phyloP scores from a whole-genome alignment of 2,888 invertebrate genomes.

The Pardosa pseudoannulata region DNA sequence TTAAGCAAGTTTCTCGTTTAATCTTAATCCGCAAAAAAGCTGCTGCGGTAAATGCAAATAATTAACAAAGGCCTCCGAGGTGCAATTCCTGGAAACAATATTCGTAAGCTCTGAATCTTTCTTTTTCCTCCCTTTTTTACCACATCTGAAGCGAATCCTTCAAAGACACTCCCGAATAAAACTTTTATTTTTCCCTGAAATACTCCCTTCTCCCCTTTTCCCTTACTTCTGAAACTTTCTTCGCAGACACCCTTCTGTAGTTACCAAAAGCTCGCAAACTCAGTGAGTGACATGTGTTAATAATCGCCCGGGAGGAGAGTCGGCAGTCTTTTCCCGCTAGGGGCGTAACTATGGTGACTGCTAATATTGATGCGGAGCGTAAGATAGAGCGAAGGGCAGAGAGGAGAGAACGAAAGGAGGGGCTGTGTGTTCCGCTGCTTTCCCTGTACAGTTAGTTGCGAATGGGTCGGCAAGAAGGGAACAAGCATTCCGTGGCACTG shows the following conservation, averaged over 20 bases:
- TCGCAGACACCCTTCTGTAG: conserved; percentile 7
- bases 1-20: too few species aligned
- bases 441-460: conserved; percentile 33
- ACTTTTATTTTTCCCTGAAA: background rate
- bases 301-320: conserved; percentile 67
- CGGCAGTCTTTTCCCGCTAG: conserved; percentile 65
- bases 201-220: background rate
- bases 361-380: conserved; percentile 64
- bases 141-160: background rate
- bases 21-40: too few species aligned
- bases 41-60: too few species aligned
- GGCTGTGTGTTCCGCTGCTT: conserved; percentile 37
- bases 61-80: too few species aligned
- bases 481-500: conserved; percentile 23
- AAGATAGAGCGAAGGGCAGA: conserved; percentile 31
- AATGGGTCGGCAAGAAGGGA: conserved; percentile 24
- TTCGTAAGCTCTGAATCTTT: too few species aligned
- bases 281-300: conserved; percentile 71
- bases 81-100: too few species aligned
- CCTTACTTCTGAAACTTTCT: background rate
- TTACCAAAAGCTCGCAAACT: conserved; percentile 42
- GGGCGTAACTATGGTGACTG: conserved; percentile 71
- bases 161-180: background rate
- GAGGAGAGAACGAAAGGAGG: conserved; percentile 19
- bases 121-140: too few species aligned